Base-by-base conservation (phyloP, 92 coral and sea anemone genomes). In the Heliopora coerulea region DNA sequence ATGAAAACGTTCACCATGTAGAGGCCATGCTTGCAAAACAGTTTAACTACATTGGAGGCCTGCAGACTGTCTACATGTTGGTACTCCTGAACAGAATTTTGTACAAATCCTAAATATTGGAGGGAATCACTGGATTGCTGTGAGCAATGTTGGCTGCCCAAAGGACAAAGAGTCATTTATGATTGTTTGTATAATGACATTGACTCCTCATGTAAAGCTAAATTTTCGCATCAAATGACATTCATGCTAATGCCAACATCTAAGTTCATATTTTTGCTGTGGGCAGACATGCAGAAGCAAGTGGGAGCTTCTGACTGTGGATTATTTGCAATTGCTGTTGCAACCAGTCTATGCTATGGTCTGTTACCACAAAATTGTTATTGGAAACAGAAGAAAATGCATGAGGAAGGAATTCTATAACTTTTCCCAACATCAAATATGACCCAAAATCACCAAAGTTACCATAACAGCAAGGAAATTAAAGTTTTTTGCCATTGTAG, bases 91-190 rank as follows among this genome's bases (percentile, higher is more conserved):
- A 14, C 19, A 61, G 30, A 27, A 61, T 1, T 61, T 61, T 34
- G 20, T 61, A 3, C 68, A 61, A 61, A 61, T 61, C 6, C 1
- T 61, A 34, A 61, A 61, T 61, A 34, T 61, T 32, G 3, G 2
- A 27, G 68, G 68, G 1, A 61, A 61, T 30, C 68, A 61, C 25
- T 61, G 68, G 68, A 61, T 61, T 9, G 30, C 68, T 13, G 46
- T 61, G 1, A 61, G 68, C 68, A 30, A 61, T 32, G 5, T 29
- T 61, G 68, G 68, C 11, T 27, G 40, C 25, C 68, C 68, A 61
- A 61, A 27, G 68, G 31, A 40, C 27, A 40, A 23, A 34, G 14
- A 11, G 14, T 34, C 1, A 61, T 61, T 13, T 61, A 61, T 61
- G 68, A 61, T 21, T 61, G 41, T 8, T 61, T 61, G 68, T 29